Base-by-base conservation (phyloP, 2,888 invertebrate genomes). In the Meliscaeva auricollis region DNA sequence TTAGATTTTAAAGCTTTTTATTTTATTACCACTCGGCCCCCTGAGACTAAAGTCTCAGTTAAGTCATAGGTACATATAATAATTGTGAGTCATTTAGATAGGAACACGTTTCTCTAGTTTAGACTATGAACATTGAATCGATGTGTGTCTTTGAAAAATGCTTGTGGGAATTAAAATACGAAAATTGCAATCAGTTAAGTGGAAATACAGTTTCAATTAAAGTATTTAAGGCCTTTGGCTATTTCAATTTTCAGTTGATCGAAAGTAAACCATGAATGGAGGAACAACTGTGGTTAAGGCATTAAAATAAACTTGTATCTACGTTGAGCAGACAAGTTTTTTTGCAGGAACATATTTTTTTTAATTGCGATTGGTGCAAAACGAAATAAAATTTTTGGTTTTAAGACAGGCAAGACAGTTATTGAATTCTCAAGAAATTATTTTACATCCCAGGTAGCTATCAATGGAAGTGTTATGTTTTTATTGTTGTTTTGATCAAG, bases 91-190 rank as follows among this genome's bases (percentile, higher is more conserved):
- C 68, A 50, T 68, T 46, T 66, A 70, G 13, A 22, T 13, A 41
- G 50, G 35, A 76, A 73, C 74, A 64, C 48, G 74, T 77, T 77
- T 77, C 64, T 26, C 32, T 15, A 46, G 41, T 32, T 38, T 2
- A 62, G 9, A 22, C 48, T 22, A 56, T 78, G 64, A 66, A 78
- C 26, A 32, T 38, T 38, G 60, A 26, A 26, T 4, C 15, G 15
- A 54, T 30, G 30, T 17, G 8, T 32, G 13, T 52, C 35, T 62
- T 52, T 41, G 4, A 26, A n/a, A 13, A 11, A 30, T 13, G n/a
- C 48, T 72, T 72, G 78, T 73, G 78, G 78, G 78, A 79, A 73
- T 73, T 50, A 30, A 80, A 80, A 62, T 80, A 69, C 46, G 35
- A 62, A 77, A 69, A 52, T 80, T 41, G 48, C 60, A 73, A 73